A percentile compares a stretch with the other conserved stretches of the same genome.
phyloP scores from a whole-genome alignment of 1,140 invertebrate genomes.

The Drosophila parabipectinata region DNA sequence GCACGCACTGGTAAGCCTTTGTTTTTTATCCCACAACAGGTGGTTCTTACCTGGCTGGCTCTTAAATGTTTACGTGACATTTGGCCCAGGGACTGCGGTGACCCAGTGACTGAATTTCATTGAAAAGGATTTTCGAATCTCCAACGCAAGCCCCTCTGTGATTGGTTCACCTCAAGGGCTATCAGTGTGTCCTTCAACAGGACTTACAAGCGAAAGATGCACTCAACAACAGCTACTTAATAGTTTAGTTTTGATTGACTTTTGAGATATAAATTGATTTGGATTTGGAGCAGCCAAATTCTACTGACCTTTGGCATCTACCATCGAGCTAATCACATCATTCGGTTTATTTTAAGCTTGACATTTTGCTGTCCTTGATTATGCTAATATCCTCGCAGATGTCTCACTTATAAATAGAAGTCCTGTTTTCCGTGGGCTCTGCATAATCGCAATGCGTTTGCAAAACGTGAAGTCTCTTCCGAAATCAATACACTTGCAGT shows the following conservation, averaged over 20 bases:
- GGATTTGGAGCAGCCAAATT: neutral
- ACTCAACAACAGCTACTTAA: neutral
- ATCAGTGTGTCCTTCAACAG: neutral
- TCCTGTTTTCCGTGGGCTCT: conserved; percentile 16
- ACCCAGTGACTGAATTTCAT: conserved; percentile 32
- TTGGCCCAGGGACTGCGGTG: conserved; percentile 11
- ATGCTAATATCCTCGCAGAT: conserved; percentile 26
- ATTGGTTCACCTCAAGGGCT: neutral
- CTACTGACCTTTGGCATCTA: neutral
- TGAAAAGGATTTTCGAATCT: conserved; percentile 9
- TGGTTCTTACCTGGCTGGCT: neutral
- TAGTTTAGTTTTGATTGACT: neutral
- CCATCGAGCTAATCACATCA: neutral
- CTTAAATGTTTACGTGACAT: conserved; percentile 23
- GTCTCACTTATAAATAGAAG: conserved; percentile 28
- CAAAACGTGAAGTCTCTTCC: conserved; percentile 29
- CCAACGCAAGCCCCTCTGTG: conserved; percentile 1
- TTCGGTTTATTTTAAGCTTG: conserved; percentile 17
- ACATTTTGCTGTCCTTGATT: conserved; percentile 20
- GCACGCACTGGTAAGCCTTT: conserved; percentile 23
- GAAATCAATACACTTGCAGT: conserved; percentile 2
- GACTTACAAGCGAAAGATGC: neutral
- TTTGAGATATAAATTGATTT: neutral
- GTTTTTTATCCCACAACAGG: conserved; percentile 3
- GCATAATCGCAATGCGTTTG: conserved; percentile 43